These are phyloP conservation scores for Tinamus guttatus DNA, from an alignment of 2,113 vertebrate genomes.

Conservation along the genomic window DNA sequence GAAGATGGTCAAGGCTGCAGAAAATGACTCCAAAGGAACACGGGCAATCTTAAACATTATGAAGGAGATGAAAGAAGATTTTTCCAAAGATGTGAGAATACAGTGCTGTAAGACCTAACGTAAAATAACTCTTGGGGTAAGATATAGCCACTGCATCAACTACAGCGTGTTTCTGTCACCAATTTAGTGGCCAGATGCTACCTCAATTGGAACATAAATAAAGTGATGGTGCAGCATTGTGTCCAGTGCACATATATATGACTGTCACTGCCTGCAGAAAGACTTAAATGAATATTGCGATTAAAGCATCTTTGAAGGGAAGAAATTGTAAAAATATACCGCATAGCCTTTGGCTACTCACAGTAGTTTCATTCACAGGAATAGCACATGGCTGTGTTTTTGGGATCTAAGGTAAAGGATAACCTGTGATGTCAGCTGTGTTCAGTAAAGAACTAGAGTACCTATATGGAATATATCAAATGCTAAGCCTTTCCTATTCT, in stretches of 20 bases:
- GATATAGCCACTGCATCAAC: neutral
- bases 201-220: neutral
- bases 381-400: neutral
- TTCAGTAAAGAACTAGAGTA: neutral
- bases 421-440: neutral
- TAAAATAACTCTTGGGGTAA: neutral
- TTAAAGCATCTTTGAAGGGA: neutral
- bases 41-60: neutral
- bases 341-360: neutral
- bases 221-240: neutral
- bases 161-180: neutral
- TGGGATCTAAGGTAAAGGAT: neutral
- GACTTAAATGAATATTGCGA: neutral
- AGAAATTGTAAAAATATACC: neutral
- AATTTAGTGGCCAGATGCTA: neutral
- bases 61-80: neutral
- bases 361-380: neutral
- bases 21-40: neutral
- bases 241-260: neutral
- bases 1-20: neutral
- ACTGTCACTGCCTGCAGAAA: neutral
- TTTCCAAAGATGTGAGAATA: neutral
- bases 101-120: neutral
- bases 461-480: neutral
- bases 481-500: neutral